Percentiles rank a stretch among this genome's conserved stretches.
Evolutionary conservation across 2,113 vertebrate species (phyloP).

Genomic region (Penelope pileata): DNA sequence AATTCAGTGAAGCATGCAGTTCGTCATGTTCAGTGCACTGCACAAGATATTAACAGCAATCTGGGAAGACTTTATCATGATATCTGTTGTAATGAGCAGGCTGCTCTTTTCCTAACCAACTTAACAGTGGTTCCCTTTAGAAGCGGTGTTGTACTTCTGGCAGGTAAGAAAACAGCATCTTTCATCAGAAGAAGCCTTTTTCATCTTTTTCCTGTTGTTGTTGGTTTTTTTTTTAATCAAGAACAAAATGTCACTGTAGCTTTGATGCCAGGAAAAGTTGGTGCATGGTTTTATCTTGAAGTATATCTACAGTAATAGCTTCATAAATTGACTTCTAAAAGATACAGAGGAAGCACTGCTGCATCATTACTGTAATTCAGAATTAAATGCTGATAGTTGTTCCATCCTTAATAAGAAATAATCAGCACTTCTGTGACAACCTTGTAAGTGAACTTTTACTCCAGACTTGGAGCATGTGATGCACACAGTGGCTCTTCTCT

Average conservation of each 20-base stretch:
- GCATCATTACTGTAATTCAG: neutral
- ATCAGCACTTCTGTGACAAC: neutral
- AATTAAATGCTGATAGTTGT: neutral
- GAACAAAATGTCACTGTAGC: neutral
- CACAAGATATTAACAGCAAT: slow-evolving; percentile 9
- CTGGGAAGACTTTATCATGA: neutral
- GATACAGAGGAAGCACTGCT: neutral
- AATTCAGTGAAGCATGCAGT: slow-evolving; percentile 14
- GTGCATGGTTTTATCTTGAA: neutral
- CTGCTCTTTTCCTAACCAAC: neutral
- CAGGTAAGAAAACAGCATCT: neutral
- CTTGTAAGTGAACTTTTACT: neutral
- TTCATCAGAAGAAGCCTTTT: neutral
- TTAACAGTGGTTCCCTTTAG: neutral
- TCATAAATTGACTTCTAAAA: neutral
- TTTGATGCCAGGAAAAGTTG: neutral
- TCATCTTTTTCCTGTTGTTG: no score
- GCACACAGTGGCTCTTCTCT: neutral
- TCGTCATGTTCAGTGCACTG: neutral
- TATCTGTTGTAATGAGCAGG: neutral
- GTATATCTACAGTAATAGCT: neutral
- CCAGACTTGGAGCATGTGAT: neutral
- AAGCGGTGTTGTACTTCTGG: neutral
- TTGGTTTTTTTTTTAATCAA: neutral
- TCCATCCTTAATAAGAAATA: neutral